phyloP scores from a whole-genome alignment of 1,140 invertebrate species.

The Rhynchophorus ferrugineus region DNA sequence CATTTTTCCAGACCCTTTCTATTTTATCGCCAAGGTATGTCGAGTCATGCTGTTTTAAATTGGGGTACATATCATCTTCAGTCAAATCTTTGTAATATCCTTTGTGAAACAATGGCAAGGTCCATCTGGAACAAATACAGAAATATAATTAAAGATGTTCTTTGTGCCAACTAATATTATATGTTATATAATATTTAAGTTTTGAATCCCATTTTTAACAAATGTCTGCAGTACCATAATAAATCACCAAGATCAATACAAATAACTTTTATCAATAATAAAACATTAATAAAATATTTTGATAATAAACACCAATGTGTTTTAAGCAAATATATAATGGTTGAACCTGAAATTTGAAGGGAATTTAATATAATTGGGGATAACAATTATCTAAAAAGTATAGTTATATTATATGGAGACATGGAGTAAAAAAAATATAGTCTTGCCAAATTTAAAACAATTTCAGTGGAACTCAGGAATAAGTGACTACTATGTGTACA shows the following conservation, averaged over 20 bases:
- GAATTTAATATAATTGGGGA: too few species aligned
- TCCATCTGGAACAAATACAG: slow-evolving; percentile 24
- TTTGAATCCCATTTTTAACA: too few species aligned
- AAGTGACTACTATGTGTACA: too few species aligned
- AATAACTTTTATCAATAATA: not conserved
- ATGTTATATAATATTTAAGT: not conserved
- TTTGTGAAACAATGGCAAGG: slow-evolving; percentile 30
- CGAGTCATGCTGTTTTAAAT: slow-evolving; percentile 17
- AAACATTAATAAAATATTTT: not conserved
- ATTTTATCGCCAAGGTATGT: slow-evolving; percentile 47
- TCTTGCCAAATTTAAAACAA: too few species aligned
- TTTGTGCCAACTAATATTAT: not conserved
- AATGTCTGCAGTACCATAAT: not conserved
- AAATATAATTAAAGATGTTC: not conserved
- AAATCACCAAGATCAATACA: not conserved
- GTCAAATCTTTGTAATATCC: slow-evolving; percentile 12
- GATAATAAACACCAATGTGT: too few species aligned
- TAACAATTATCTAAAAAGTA: too few species aligned
- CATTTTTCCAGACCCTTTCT: slow-evolving; percentile 46
- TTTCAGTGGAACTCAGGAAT: too few species aligned
- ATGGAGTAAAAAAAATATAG: too few species aligned
- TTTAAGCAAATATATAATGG: too few species aligned
- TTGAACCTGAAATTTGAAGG: too few species aligned
- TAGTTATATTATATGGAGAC: too few species aligned
- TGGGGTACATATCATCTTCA: slow-evolving; percentile 26